These are phyloP conservation scores for Thalpophila matura DNA, from an alignment of 2,888 invertebrate species.

Conservation along the genomic window DNA sequence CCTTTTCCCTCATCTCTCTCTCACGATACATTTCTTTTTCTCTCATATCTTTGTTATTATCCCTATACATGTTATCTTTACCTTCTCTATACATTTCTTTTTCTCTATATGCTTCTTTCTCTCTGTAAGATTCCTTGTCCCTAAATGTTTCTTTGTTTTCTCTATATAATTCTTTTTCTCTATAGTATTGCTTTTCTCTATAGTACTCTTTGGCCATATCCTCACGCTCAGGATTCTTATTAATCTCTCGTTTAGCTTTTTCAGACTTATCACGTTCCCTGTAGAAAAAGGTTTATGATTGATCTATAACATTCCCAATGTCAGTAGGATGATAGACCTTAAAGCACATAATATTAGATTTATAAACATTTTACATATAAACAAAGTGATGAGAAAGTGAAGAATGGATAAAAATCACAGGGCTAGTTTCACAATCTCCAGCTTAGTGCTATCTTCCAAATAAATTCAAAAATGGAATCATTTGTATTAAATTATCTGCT, in stretches of 20 bases:
- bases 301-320: slow-evolving; percentile 76
- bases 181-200: slow-evolving; percentile 86
- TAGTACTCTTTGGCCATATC: slow-evolving; percentile 87
- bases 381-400: slow-evolving; percentile 18
- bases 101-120: slow-evolving; percentile 75
- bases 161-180: slow-evolving; percentile 75
- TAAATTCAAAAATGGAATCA: too few relatives aligned
- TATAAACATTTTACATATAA: slow-evolving; percentile 58
- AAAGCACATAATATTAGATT: slow-evolving; percentile 73
- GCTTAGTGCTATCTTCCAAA: too few relatives aligned
- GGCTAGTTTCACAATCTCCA: too few relatives aligned
- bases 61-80: slow-evolving; percentile 69
- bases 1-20: slow-evolving; percentile 80
- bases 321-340: slow-evolving; percentile 76
- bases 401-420: neutral
- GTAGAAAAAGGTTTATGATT: slow-evolving; percentile 77
- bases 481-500: too few relatives aligned
- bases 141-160: slow-evolving; percentile 79
- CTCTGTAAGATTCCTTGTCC: slow-evolving; percentile 79
- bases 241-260: slow-evolving; percentile 82
- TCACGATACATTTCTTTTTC: slow-evolving; percentile 82
- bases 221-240: slow-evolving; percentile 82
- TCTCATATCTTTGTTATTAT: slow-evolving; percentile 77
- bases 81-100: slow-evolving; percentile 75
- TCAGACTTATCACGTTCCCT: slow-evolving; percentile 88